Base-by-base conservation (phyloP, 2,888 invertebrate species). In the Rhaphigaster nebulosa region DNA sequence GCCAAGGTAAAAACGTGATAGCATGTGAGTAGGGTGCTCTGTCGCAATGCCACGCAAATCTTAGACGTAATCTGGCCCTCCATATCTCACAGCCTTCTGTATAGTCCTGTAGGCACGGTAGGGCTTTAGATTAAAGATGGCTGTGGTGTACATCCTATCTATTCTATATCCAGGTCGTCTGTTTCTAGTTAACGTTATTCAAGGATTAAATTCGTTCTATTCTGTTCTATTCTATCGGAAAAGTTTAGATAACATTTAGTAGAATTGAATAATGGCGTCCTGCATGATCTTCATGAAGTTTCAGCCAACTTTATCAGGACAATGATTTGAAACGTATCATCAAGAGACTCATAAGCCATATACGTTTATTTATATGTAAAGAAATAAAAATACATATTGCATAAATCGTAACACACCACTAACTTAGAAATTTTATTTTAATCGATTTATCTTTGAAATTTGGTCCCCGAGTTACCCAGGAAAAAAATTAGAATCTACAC, bases 101-200 rank as follows among this genome's bases (percentile, higher is more conserved):
- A 76, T 70, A 70, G 70, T 20, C 15, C 29, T 29, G 15, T 38
- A 38, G 29, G 29, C n/a, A 65, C 65, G 65, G 29, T 1, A 65
- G 29, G 65, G 10, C n/a, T 65, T n/a, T n/a, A 60, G 60, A 60
- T n/a, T 65, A 29, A 65, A 65, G 65, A 29, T 65, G 65, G 20
- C 70, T 38, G 34, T 38, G 29, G 20, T 34, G 38, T 70, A 65
- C 13, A 29, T 76, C 70, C 23, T 18, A 20, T 38, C 34, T 38
- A 38, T 76, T 76, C 70, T 76, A 76, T 76, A 29, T 65, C 29
- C n/a, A 60, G 60, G 60, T 60, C 26, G 60, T n/a, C n/a, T n/a
- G 12, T 26, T 60, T n/a, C 26, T n/a, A 60, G 60, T n/a, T n/a
- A 60, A 2, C 6, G 20, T 60, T 60, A 60, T 60, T 60, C 60